phyloP scores from a whole-genome alignment of 2,797 vertebrate genomes.

The Tolypeutes matacus region DNA sequence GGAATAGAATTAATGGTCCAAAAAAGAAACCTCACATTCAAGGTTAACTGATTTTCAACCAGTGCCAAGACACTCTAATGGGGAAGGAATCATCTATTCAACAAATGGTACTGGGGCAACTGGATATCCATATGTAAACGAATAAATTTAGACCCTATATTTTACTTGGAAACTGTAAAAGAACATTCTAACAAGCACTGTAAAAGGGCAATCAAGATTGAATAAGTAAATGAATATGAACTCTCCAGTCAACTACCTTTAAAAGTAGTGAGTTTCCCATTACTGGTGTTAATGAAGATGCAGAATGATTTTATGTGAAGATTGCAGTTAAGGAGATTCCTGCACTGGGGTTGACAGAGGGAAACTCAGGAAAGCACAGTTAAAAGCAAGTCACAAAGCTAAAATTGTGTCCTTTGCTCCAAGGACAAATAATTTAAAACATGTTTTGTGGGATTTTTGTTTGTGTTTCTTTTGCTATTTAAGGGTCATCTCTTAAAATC shows the following conservation, averaged over 20 bases:
- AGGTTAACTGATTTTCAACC: background rate
- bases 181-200: background rate
- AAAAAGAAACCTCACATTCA: background rate
- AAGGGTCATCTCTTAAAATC: background rate
- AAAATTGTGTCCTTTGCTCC: background rate
- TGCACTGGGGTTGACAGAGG: background rate
- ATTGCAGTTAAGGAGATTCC: background rate
- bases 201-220: background rate
- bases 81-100: background rate
- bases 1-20: background rate
- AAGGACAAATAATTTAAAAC: background rate
- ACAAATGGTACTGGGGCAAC: background rate
- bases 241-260: background rate
- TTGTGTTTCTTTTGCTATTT: conserved; percentile 5
- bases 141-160: background rate
- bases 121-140: background rate
- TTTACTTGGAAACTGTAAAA: background rate
- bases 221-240: background rate
- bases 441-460: background rate
- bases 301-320: background rate
- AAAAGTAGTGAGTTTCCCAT: background rate
- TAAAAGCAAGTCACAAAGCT: background rate
- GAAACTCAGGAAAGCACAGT: background rate
- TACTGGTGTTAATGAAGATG: background rate
- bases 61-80: background rate